These are phyloP conservation scores for Drosophila paulistorum DNA, from an alignment of 1,140 invertebrate genomes.

Conservation along the genomic window DNA sequence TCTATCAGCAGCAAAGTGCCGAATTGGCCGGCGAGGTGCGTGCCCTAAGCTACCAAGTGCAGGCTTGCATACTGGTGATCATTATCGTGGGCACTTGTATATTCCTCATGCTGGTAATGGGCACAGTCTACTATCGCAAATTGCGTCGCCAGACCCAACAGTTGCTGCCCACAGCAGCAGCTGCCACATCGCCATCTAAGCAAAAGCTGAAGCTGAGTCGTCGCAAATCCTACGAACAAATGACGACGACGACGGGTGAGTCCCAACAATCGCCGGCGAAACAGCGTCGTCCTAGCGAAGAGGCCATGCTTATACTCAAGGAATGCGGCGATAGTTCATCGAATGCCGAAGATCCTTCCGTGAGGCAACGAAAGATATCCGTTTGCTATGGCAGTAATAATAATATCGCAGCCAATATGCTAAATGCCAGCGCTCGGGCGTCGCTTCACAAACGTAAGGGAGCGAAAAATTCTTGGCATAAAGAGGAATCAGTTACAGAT, in stretches of 20 bases:
- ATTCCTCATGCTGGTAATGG: constrained; percentile 67
- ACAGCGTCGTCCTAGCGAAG: constrained; percentile 89
- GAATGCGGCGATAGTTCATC: constrained; percentile 53
- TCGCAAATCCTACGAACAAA: constrained; percentile 86
- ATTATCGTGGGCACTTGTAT: constrained; percentile 74
- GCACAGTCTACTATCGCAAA: constrained; percentile 72
- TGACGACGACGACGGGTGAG: constrained; percentile 79
- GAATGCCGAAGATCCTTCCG: constrained; percentile 52
- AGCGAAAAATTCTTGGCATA: constrained; percentile 63
- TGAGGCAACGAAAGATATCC: constrained; percentile 67
- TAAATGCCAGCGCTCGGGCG: constrained; percentile 21
- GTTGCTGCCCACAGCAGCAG: constrained; percentile 29
- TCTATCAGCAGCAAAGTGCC: constrained; percentile 86
- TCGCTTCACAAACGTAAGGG: constrained; percentile 61
- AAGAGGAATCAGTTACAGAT: constrained; percentile 30
- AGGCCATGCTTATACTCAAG: constrained; percentile 87
- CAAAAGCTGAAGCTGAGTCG: constrained; percentile 75
- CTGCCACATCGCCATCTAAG: not conserved
- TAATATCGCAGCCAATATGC: constrained; percentile 57
- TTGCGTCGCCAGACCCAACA: constrained; percentile 60
- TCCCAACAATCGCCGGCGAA: constrained; percentile 83
- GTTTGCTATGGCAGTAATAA: constrained; percentile 76
- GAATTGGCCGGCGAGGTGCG: constrained; percentile 86
- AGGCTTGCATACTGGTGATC: constrained; percentile 72
- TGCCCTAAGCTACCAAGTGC: constrained; percentile 83